Percentiles rank a stretch among this genome's conserved stretches.
phyloP scores from a whole-genome alignment of 1,140 invertebrate species.

The Eurytemora carolleeae region DNA sequence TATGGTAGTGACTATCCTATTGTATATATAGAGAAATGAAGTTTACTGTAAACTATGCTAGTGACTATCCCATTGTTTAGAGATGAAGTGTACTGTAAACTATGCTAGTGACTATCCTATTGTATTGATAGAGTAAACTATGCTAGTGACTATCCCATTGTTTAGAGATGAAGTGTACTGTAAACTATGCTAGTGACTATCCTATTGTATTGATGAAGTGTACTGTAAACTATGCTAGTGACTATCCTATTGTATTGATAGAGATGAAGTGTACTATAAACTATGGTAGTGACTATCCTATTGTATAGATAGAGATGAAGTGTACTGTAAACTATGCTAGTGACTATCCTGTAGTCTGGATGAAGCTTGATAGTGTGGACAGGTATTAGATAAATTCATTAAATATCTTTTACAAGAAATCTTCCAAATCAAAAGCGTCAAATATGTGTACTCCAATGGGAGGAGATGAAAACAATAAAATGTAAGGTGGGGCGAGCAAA shows the following conservation, averaged over 20 bases:
- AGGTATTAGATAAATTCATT: too few species aligned
- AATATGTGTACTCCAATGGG: too few species aligned
- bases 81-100: slow-evolving; percentile 20
- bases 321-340: slow-evolving; percentile 12
- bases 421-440: too few species aligned
- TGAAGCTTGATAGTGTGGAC: slow-evolving; percentile 40
- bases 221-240: too few species aligned
- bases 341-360: slow-evolving; percentile 48
- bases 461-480: too few species aligned
- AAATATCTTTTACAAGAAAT: too few species aligned
- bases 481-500: too few species aligned
- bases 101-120: slow-evolving; percentile 32
- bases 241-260: not conserved
- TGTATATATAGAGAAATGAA: slow-evolving; percentile 1
- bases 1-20: not conserved
- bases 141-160: too few species aligned
- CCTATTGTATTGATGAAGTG: slow-evolving; percentile 61
- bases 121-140: slow-evolving; percentile 59
- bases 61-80: slow-evolving; percentile 46
- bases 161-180: slow-evolving; percentile 7
- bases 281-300: not conserved
- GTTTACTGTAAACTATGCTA: slow-evolving; percentile 10
- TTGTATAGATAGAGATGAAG: slow-evolving; percentile 2
- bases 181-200: slow-evolving; percentile 16
- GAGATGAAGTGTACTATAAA: slow-evolving; percentile 12